phyloP scores from a whole-genome alignment of 2,113 vertebrate species.

The Solenodon paradoxus region DNA sequence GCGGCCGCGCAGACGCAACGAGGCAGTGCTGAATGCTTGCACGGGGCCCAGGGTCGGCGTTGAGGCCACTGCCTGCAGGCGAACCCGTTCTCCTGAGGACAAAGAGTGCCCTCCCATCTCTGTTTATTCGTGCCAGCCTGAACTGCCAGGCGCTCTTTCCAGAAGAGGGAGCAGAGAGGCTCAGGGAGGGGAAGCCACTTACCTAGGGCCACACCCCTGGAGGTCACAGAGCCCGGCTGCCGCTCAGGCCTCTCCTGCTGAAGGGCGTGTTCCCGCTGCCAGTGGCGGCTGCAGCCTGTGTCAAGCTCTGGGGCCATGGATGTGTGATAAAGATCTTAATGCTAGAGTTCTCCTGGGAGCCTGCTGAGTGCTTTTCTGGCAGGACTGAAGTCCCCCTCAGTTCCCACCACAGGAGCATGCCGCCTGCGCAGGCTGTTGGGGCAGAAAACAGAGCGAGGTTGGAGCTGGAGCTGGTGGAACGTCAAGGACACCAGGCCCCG shows the following conservation, averaged over 20 bases:
- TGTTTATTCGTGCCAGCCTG: not conserved
- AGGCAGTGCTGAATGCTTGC: not conserved
- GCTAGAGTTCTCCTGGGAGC: no score
- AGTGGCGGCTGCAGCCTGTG: not conserved
- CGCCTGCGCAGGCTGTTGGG: no score
- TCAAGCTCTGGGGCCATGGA: not conserved
- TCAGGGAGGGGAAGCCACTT: not conserved
- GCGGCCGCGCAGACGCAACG: not conserved
- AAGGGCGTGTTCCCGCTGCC: not conserved
- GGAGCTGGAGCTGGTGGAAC: no score
- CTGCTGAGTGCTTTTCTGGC: not conserved
- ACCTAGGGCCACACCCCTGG: no score
- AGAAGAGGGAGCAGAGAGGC: not conserved
- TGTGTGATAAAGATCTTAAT: not conserved
- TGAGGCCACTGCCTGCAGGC: no score
- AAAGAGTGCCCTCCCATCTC: accelerated
- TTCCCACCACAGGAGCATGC: no score
- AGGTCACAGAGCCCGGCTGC: not conserved
- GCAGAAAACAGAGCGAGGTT: no score
- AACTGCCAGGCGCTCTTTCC: not conserved
- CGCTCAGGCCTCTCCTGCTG: no score
- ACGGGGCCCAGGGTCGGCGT: no score
- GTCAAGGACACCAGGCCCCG: no score
- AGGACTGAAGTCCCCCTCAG: not conserved
- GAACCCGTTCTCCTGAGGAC: not conserved